A percentile compares a stretch with the other conserved stretches of the same genome.
phyloP scores from a whole-genome alignment of 2,888 invertebrate species.

The Drosophila nr. medialis region DNA sequence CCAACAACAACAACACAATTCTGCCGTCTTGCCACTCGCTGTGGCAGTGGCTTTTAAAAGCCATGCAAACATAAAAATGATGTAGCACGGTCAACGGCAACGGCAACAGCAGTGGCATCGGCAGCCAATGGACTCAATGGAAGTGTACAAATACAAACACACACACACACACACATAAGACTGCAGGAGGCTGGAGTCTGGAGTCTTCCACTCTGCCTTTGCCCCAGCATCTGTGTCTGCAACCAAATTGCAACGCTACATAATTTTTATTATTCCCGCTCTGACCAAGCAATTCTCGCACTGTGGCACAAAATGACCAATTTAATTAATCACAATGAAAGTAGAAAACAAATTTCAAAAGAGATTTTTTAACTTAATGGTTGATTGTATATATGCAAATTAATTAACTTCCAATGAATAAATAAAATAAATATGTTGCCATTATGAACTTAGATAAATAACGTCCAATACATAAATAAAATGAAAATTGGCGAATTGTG shows the following conservation, averaged over 20 bases:
- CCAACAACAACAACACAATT: constrained; percentile 13
- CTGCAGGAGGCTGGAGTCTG: constrained; percentile 1
- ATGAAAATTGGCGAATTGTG: neutral
- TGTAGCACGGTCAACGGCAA: constrained; percentile 47
- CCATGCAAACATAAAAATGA: constrained; percentile 74
- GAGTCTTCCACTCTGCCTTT: neutral
- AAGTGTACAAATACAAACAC: constrained; percentile 3
- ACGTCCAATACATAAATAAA: constrained; percentile 4
- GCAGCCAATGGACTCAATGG: constrained; percentile 33
- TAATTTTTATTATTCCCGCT: constrained; percentile 74
- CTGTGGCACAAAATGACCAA: constrained; percentile 45
- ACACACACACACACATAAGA: constrained; percentile 1
- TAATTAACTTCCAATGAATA: neutral
- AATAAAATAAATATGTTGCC: neutral
- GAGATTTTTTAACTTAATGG: neutral
- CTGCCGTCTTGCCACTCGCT: constrained; percentile 11
- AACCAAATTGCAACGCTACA: constrained; percentile 74
- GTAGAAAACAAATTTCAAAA: neutral
- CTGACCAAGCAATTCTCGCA: constrained; percentile 50
- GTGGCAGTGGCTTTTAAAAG: constrained; percentile 43
- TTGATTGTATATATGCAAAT: neutral
- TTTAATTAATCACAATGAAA: neutral
- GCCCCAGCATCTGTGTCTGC: constrained; percentile 26
- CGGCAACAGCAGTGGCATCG: constrained; percentile 24
- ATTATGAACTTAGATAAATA: neutral